Evolutionary conservation across 2,113 vertebrate species (phyloP).

Genomic region (Gallinago jamesoni): DNA sequence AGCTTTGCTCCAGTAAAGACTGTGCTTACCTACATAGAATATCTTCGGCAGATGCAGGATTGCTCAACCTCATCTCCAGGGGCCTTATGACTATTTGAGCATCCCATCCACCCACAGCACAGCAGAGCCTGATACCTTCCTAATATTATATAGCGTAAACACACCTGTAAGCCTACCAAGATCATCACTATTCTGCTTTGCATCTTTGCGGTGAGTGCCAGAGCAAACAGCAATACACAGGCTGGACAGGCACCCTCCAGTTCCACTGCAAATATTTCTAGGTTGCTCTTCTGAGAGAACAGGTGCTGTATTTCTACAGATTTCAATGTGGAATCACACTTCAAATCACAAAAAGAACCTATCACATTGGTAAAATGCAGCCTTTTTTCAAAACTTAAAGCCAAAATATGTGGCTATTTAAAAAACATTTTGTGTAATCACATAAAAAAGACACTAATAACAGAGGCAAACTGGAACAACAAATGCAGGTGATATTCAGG

Average conservation of each 20-base stretch:
- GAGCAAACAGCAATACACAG: not conserved
- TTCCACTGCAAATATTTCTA: not conserved
- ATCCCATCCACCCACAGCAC: not conserved
- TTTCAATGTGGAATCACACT: not conserved
- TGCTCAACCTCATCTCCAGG: not conserved
- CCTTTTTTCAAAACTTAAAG: not conserved
- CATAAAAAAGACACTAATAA: not conserved
- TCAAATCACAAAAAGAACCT: not conserved
- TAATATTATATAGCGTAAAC: not conserved
- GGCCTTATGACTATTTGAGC: not conserved
- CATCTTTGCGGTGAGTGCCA: not conserved
- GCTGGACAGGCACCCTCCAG: not conserved
- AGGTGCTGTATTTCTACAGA: not conserved
- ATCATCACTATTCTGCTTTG: not conserved
- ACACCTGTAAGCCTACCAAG: not conserved
- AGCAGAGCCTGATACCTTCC: not conserved
- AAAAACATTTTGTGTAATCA: not conserved
- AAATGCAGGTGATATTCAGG: not conserved
- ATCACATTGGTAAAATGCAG: not conserved
- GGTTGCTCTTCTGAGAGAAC: not conserved
- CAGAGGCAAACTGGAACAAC: not conserved
- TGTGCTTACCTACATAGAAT: not conserved
- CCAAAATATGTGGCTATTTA: not conserved
- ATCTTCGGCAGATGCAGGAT: not conserved
- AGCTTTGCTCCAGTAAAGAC: not conserved